These are phyloP conservation scores for Acipenser oxyrinchus DNA, from an alignment of 2,797 vertebrate species.

Conservation along the genomic window DNA sequence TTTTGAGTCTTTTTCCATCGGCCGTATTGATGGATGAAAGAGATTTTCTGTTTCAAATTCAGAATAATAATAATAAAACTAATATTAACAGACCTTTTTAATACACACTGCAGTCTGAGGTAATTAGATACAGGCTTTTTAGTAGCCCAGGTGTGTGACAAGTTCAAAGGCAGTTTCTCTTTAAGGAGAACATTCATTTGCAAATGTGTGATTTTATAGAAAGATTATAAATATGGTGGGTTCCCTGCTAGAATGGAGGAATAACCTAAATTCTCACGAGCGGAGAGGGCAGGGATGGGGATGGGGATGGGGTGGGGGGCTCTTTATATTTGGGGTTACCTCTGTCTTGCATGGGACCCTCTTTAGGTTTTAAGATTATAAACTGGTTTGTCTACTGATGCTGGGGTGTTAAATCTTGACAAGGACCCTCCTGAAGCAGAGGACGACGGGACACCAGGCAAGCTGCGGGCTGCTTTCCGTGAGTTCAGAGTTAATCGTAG, in stretches of 20 bases:
- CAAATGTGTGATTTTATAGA: too few species aligned
- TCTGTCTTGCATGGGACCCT: too few species aligned
- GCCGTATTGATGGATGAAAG: background rate
- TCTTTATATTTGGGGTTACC: too few species aligned
- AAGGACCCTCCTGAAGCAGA: conserved; percentile 80
- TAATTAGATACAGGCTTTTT: background rate
- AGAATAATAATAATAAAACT: background rate
- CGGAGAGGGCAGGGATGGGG: too few species aligned
- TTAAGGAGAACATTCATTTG: too few species aligned
- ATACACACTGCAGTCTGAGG: background rate
- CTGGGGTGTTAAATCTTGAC: conserved; percentile 87
- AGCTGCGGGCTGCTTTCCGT: conserved; percentile 90
- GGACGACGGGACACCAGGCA: conserved; percentile 73
- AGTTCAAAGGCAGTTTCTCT: background rate
- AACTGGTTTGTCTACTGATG: conserved; percentile 67
- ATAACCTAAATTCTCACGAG: too few species aligned
- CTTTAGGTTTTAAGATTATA: too few species aligned
- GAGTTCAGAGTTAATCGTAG: conserved; percentile 96
- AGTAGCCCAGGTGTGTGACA: background rate
- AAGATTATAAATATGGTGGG: too few species aligned
- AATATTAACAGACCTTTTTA: background rate
- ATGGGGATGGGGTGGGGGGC: too few species aligned
- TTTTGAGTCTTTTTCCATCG: background rate
- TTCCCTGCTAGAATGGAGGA: too few species aligned
- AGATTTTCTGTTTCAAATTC: background rate